Base-by-base conservation (phyloP, 2,113 vertebrate genomes). In the Cottus gobio region DNA sequence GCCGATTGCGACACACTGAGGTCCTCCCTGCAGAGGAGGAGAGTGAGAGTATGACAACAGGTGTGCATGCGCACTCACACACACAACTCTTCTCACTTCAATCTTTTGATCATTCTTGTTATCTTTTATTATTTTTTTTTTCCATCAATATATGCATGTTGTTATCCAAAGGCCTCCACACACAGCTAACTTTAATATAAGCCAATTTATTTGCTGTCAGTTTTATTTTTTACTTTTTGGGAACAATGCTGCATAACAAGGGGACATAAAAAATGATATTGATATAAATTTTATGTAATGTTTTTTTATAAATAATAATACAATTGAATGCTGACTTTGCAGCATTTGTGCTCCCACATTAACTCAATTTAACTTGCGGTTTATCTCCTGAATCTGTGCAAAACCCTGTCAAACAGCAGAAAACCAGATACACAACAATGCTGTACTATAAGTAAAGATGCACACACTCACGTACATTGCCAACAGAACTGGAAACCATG, bases 21-120 rank as follows among this genome's bases (percentile, higher is more conserved):
- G 97, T 98, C 79, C 96, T 99, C 11, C 96, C 97, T 0, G 95
- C 96, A 0, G 98, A 99, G 68, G 98, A 99, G 84, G 98, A 99
- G 67, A 97, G 90, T 0, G 97, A 99, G 88, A 96, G 85, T 89
- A 81, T 98, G 73, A 95, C 93, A 20, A 85, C 95, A 80, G 98
- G 98, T 98, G 75, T 60, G 18, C n/a, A n/a, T 3, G 2, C 13
- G n/a, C 71, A 48, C 8, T 42, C 24, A 13, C 46, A 30, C 30
- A 13, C 12, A 30, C 4, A 3, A 7, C 8, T n/a, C 5, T 7
- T 24, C 48, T 63, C 26, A 22, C 24, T 52, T 7, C 9, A 44
- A 15, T 50, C 26, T 31, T 72, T 72, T 18, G 16, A 62, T 65
- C 11, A 6, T 24, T 20, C 2, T n/a, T n/a, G n/a, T n/a, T n/a